These are phyloP conservation scores for Ovibos moschatus DNA, from an alignment of 2,113 vertebrate genomes.

Conservation along the genomic window DNA sequence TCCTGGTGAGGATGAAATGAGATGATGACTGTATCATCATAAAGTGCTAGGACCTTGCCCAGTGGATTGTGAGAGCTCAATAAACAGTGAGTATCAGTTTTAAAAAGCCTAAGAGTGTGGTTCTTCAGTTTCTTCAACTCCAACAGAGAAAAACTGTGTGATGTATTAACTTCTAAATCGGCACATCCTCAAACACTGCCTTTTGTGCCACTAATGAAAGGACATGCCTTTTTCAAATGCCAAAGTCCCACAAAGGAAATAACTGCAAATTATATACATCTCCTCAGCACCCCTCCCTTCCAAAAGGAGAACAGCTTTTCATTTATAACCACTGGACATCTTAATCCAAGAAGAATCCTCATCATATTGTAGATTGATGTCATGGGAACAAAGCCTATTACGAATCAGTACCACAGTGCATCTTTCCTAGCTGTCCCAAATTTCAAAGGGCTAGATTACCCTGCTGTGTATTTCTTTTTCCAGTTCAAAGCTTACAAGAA, in stretches of 20 bases:
- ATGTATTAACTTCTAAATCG: slow-evolving; percentile 36
- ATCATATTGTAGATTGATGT: slow-evolving; percentile 9
- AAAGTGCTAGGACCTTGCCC: not conserved
- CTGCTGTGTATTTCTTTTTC: slow-evolving; percentile 69
- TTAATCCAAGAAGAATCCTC: slow-evolving; percentile 61
- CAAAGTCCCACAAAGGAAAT: slow-evolving; percentile 58
- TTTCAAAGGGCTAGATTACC: slow-evolving; percentile 65
- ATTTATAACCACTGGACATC: slow-evolving; percentile 49
- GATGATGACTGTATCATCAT: not conserved
- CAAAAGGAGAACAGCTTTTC: slow-evolving; percentile 43
- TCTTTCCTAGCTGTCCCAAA: slow-evolving; percentile 53
- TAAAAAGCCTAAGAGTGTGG: not conserved
- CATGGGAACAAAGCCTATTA: slow-evolving; percentile 60
- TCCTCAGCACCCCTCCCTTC: not conserved
- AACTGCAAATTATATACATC: slow-evolving; percentile 41
- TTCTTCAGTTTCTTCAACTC: not conserved
- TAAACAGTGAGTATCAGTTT: not conserved
- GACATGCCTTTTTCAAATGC: slow-evolving; percentile 41
- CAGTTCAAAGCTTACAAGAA: slow-evolving; percentile 64
- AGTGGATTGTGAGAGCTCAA: not conserved
- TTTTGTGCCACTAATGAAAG: slow-evolving; percentile 66
- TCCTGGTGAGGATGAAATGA: not conserved
- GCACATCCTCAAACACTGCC: not conserved
- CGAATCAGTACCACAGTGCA: slow-evolving; percentile 42
- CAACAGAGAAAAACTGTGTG: not conserved